Conservation (phyloP, 2,888 invertebrate genomes). For the Rhamphomyia laevipes region DNA sequence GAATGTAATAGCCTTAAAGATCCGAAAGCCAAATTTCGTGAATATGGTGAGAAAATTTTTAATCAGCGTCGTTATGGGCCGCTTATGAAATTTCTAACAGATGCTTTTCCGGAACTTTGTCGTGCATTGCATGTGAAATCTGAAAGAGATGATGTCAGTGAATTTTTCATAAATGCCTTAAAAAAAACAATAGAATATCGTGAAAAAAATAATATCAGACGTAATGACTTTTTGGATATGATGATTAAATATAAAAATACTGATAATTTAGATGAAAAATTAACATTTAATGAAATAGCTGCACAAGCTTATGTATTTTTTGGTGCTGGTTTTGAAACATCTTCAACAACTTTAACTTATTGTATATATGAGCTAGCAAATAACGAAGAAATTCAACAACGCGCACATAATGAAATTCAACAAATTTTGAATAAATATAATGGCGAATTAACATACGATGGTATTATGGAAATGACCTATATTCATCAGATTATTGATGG, state of each 20-base stretch:
- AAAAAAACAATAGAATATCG: conserved; percentile 33
- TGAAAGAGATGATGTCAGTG: conserved; percentile 20
- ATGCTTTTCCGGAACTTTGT: conserved; percentile 20
- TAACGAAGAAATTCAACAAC: conserved; percentile 38
- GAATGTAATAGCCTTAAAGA: conserved; percentile 37
- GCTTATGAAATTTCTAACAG: conserved; percentile 16
- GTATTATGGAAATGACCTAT: conserved; percentile 39
- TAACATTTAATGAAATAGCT: conserved; percentile 38
- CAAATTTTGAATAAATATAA: conserved; percentile 25
- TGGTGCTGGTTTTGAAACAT: conserved; percentile 45
- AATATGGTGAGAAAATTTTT: conserved; percentile 24
- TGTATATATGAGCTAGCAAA: conserved; percentile 41
- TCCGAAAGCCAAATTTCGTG: conserved; percentile 32
- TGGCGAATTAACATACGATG: conserved; percentile 38
- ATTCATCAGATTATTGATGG: conserved; percentile 40
- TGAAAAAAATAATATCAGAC: conserved; percentile 26
- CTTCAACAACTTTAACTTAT: conserved; percentile 40
- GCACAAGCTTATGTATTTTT: conserved; percentile 46
- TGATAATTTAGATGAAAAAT: conserved; percentile 16
- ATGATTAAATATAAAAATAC: conserved; percentile 38
- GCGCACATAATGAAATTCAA: conserved; percentile 36
- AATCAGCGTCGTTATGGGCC: conserved; percentile 18
- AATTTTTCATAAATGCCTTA: conserved; percentile 28
- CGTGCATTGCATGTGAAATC: conserved; percentile 20
- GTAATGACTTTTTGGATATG: conserved; percentile 43